Percentiles rank a stretch among this genome's conserved stretches.
phyloP scores from a whole-genome alignment of 1,140 invertebrate species.

The Holcopasites calliopsidis region DNA sequence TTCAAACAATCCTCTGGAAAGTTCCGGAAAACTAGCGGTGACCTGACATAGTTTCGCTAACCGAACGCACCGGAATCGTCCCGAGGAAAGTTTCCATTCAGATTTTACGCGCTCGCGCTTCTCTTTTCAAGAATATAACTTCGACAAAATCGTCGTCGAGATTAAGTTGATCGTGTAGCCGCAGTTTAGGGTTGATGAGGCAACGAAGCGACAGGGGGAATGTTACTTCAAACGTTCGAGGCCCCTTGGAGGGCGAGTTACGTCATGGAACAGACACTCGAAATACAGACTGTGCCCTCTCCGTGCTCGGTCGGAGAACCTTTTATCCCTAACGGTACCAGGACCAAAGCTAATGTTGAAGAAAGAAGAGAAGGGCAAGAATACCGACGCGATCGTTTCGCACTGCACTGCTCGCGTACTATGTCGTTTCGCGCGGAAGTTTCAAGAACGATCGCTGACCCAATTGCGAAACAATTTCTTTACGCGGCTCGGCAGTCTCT shows the following conservation, averaged over 20 bases:
- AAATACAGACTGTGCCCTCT: constrained; percentile 61
- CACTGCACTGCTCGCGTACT: not conserved
- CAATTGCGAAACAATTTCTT: not conserved
- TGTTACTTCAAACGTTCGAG: constrained; percentile 34
- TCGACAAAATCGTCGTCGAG: not conserved
- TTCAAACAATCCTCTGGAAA: constrained; percentile 22
- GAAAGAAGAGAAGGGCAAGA: constrained; percentile 52
- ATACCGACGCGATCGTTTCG: constrained; percentile 19
- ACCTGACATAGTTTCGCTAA: constrained; percentile 44
- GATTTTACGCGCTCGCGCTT: not conserved
- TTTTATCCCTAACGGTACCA: constrained; percentile 56
- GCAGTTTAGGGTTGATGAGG: not conserved
- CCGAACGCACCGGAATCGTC: constrained; percentile 16
- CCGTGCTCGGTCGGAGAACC: constrained; percentile 47
- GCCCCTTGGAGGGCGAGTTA: constrained; percentile 49
- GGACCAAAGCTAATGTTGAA: constrained; percentile 48
- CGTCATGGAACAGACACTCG: constrained; percentile 48
- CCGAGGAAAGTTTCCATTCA: constrained; percentile 9
- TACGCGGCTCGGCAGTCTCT: too few relatives aligned
- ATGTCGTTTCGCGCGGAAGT: not conserved
- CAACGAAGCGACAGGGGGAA: not conserved
- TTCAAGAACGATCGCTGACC: not conserved
- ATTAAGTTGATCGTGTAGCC: not conserved
- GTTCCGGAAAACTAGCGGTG: constrained; percentile 30
- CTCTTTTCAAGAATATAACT: not conserved